Conservation (phyloP, 1,140 invertebrate species). For the Chlorops oryzae region DNA sequence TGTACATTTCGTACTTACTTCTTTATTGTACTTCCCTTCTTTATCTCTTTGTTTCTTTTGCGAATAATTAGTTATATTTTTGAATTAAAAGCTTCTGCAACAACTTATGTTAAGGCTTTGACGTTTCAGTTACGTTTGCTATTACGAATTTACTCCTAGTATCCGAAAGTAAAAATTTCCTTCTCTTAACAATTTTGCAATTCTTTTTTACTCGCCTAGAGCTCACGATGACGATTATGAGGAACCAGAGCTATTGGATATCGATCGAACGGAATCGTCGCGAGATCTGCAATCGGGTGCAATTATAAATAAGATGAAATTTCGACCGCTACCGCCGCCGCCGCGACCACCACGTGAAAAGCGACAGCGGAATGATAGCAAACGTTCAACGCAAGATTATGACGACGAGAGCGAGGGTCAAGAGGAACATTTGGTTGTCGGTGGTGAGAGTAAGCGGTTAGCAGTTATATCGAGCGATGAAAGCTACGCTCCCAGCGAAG, state of each 20-base stretch:
- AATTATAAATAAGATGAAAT: slow-evolving; percentile 71
- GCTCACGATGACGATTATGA: slow-evolving; percentile 38
- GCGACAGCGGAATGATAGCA: slow-evolving; percentile 44
- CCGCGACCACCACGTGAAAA: slow-evolving; percentile 66
- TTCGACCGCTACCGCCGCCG: slow-evolving; percentile 71
- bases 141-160: no score
- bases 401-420: slow-evolving; percentile 12
- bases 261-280: slow-evolving; percentile 38
- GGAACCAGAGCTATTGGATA: slow-evolving; percentile 26
- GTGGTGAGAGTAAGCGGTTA: slow-evolving; percentile 41
- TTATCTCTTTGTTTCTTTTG: no score
- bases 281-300: slow-evolving; percentile 62
- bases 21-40: no score
- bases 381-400: slow-evolving; percentile 16
- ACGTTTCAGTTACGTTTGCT: no score
- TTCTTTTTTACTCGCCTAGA: no score
- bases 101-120: no score
- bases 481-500: slow-evolving; percentile 31
- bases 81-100: no score
- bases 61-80: no score
- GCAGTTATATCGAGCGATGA: slow-evolving; percentile 38
- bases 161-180: no score
- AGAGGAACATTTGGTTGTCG: no score
- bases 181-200: no score
- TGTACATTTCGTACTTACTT: no score